These are phyloP conservation scores for Campylomormyrus tamandua DNA, from an alignment of 2,113 vertebrate species.

Conservation along the genomic window DNA sequence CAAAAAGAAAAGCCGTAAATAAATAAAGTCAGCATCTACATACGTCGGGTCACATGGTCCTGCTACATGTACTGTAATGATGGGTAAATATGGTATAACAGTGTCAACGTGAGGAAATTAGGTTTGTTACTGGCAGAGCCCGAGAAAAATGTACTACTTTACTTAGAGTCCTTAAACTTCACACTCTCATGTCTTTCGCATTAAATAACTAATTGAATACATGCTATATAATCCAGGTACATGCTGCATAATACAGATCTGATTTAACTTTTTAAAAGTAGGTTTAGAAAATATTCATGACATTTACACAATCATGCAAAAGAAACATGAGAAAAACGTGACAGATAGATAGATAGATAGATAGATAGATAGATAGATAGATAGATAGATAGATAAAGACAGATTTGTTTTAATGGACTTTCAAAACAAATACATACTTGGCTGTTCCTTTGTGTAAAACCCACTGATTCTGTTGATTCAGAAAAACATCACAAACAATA, in stretches of 20 bases:
- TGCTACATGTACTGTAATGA: neutral
- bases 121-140: neutral
- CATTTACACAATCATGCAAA: neutral
- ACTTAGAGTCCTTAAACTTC: neutral
- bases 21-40: neutral
- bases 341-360: neutral
- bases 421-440: neutral
- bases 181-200: neutral
- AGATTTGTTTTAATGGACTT: neutral
- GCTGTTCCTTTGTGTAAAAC: neutral
- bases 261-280: neutral
- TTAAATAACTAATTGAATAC: neutral
- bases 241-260: neutral
- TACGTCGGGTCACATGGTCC: neutral
- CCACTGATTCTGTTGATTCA: slow-evolving; percentile 15
- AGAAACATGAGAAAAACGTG: neutral
- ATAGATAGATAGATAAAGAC: neutral
- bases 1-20: neutral
- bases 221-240: neutral
- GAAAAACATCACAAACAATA: slow-evolving; percentile 15
- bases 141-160: neutral
- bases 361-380: neutral
- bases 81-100: neutral
- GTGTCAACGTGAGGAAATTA: neutral
- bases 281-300: neutral